Evolutionary conservation across 2,797 vertebrate genomes (phyloP).

Genomic region (Perodicticus potto): DNA sequence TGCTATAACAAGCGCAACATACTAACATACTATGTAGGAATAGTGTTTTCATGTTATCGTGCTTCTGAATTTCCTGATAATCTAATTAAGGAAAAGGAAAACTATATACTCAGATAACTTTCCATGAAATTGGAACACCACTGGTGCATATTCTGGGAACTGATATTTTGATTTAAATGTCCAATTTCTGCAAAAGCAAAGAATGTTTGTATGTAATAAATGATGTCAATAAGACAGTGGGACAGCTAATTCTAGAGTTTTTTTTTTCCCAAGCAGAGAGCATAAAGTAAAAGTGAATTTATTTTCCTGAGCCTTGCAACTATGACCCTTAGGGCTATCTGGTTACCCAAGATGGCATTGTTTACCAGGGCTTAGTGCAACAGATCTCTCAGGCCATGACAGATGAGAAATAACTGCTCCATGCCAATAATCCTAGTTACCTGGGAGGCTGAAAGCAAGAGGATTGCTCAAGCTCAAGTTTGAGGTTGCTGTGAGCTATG

Average conservation of each 20-base stretch:
- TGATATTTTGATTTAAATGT: slow-evolving; percentile 14
- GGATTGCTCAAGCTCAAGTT: too few species aligned
- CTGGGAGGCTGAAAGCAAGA: too few species aligned
- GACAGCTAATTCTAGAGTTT: slow-evolving; percentile 75
- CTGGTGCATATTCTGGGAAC: not conserved
- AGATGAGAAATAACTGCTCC: slow-evolving; percentile 72
- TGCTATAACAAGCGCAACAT: not conserved
- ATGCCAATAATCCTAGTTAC: not conserved
- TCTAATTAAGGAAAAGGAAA: slow-evolving; percentile 2
- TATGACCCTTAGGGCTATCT: not conserved
- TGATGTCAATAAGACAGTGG: slow-evolving; percentile 77
- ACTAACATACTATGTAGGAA: not conserved
- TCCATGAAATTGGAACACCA: not conserved
- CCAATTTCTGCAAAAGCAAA: slow-evolving; percentile 34
- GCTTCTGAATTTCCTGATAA: not conserved
- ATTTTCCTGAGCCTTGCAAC: slow-evolving; percentile 49
- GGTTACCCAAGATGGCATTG: slow-evolving; percentile 65
- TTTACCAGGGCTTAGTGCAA: slow-evolving; percentile 72
- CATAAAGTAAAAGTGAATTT: slow-evolving; percentile 75
- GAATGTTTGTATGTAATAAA: slow-evolving; percentile 44
- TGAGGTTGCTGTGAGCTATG: too few species aligned
- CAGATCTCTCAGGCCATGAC: slow-evolving; percentile 15
- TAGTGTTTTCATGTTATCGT: not conserved
- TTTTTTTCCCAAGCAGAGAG: slow-evolving; percentile 74
- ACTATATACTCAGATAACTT: slow-evolving; percentile 36